phyloP scores from a whole-genome alignment of 2,888 invertebrate genomes.

The Pheosia tremula region DNA sequence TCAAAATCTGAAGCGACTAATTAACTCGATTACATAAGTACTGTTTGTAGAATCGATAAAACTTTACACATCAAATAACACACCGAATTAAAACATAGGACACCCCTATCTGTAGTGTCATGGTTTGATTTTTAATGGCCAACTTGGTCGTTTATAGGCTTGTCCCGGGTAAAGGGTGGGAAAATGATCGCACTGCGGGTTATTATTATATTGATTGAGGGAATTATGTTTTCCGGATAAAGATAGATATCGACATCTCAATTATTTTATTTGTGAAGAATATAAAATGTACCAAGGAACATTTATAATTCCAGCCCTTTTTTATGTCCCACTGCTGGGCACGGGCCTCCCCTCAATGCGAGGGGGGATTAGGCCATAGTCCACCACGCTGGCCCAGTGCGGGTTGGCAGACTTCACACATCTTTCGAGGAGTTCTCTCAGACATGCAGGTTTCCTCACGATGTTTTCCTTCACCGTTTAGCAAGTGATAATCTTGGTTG shows the following conservation, averaged over 20 bases:
- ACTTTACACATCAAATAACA: slow-evolving; percentile 72
- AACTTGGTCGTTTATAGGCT: slow-evolving; percentile 47
- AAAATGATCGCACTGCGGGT: slow-evolving; percentile 48
- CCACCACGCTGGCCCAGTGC: too few species aligned
- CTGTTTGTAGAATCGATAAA: slow-evolving; percentile 47
- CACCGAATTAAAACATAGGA: slow-evolving; percentile 70
- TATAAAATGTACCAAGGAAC: not conserved
- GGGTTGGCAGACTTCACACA: too few species aligned
- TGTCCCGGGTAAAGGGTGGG: slow-evolving; percentile 50
- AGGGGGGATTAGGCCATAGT: too few species aligned
- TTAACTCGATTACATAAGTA: slow-evolving; percentile 47
- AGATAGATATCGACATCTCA: slow-evolving; percentile 7
- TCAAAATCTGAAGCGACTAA: slow-evolving; percentile 48
- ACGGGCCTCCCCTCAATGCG: too few species aligned
- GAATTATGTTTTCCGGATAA: slow-evolving; percentile 26
- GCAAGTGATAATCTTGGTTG: too few species aligned
- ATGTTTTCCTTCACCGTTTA: too few species aligned
- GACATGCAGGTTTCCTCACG: too few species aligned
- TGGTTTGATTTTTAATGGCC: slow-evolving; percentile 58
- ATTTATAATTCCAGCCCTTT: too few species aligned
- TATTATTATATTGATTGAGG: slow-evolving; percentile 31
- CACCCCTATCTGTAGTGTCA: slow-evolving; percentile 66
- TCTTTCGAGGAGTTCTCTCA: too few species aligned
- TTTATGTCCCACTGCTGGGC: too few species aligned
- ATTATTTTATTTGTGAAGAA: slow-evolving; percentile 6